Evolutionary conservation across 1,140 invertebrate species (phyloP).

Genomic region (Portunus trituberculatus): DNA sequence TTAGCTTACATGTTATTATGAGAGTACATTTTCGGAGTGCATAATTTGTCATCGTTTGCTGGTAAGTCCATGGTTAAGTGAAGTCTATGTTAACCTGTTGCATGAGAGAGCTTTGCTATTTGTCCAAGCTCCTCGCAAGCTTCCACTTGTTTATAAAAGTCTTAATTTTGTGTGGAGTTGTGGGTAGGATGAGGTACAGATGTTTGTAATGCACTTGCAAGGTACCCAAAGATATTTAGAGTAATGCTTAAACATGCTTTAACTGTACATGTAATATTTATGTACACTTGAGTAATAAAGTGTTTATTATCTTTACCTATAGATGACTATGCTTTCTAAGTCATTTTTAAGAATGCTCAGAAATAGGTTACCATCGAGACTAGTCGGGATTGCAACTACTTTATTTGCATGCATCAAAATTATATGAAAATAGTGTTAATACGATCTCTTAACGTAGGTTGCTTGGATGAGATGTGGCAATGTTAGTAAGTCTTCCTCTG

Average conservation of each 20-base stretch:
- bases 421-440: too few species aligned
- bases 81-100: neutral
- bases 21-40: neutral
- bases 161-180: neutral
- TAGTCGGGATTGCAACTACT: too few species aligned
- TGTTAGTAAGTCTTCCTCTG: too few species aligned
- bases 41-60: neutral
- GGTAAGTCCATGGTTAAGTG: neutral
- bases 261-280: constrained; percentile 72
- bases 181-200: constrained; percentile 33
- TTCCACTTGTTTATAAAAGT: neutral
- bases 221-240: constrained; percentile 68
- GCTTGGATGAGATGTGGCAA: too few species aligned
- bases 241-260: constrained; percentile 70
- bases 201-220: constrained; percentile 63
- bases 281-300: constrained; percentile 73
- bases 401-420: too few species aligned
- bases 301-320: constrained; percentile 74
- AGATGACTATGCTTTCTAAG: constrained; percentile 3
- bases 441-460: too few species aligned
- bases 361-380: too few species aligned
- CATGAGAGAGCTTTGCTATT: neutral
- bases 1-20: neutral
- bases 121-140: neutral
- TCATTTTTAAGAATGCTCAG: too few species aligned